These are phyloP conservation scores for Chelon auratus DNA, from an alignment of 2,797 vertebrate species.

Conservation along the genomic window DNA sequence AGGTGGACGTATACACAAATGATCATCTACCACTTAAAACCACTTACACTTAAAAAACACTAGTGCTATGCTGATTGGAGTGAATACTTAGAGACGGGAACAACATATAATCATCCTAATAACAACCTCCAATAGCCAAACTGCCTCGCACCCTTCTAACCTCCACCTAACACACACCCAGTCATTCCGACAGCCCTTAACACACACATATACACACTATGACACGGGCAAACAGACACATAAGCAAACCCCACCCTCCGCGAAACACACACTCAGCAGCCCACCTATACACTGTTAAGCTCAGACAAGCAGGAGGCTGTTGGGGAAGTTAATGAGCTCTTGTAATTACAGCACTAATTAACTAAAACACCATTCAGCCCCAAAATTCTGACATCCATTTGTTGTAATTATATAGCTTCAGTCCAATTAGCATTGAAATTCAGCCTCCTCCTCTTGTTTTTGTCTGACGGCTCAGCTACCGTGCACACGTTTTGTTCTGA, in stretches of 20 bases:
- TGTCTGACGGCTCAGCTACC: conserved; percentile 68
- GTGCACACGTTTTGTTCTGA: conserved; percentile 32
- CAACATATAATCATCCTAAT: conserved; percentile 77
- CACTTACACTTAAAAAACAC: conserved; percentile 60
- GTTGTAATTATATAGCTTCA: conserved; percentile 89
- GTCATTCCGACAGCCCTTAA: conserved; percentile 39
- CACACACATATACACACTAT: conserved; percentile 43
- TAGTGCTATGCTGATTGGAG: conserved; percentile 54
- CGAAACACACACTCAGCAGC: conserved; percentile 70
- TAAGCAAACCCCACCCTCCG: conserved; percentile 44
- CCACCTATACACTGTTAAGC: conserved; percentile 80
- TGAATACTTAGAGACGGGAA: conserved; percentile 74
- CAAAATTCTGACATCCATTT: conserved; percentile 92
- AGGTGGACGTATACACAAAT: conserved; percentile 53
- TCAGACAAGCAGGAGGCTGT: conserved; percentile 81
- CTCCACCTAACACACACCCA: conserved; percentile 59
- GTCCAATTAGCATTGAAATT: conserved; percentile 89
- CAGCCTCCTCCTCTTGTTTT: conserved; percentile 83
- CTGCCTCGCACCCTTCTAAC: conserved; percentile 64
- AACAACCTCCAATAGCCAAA: conserved; percentile 67
- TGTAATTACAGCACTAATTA: conserved; percentile 91
- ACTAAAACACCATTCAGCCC: conserved; percentile 92
- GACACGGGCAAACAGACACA: conserved; percentile 49
- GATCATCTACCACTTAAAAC: conserved; percentile 67
- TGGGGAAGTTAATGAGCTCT: conserved; percentile 88